phyloP scores from a whole-genome alignment of 2,113 vertebrate genomes.

The Misgurnus anguillicaudatus region DNA sequence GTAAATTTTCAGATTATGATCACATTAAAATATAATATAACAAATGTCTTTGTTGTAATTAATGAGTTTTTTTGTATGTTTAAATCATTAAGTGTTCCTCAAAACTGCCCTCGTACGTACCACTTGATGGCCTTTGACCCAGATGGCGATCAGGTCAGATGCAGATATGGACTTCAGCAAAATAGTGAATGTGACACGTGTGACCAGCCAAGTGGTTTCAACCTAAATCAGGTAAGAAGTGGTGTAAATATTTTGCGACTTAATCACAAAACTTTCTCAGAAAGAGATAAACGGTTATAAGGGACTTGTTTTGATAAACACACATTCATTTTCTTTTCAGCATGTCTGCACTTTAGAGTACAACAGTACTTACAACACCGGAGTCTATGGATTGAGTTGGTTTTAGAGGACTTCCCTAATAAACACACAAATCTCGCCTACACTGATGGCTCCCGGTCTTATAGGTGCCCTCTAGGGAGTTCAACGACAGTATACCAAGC shows the following conservation, averaged over 20 bases:
- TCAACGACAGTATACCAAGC: constrained; percentile 37
- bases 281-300: background rate
- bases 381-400: constrained; percentile 39
- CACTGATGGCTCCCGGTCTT: constrained; percentile 48
- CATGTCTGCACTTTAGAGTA: constrained; percentile 57
- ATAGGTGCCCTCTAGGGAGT: constrained; percentile 21
- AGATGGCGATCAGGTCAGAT: constrained; percentile 69
- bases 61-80: background rate
- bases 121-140: constrained; percentile 65
- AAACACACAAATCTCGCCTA: constrained; percentile 53
- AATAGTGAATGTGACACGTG: constrained; percentile 50
- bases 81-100: constrained; percentile 58
- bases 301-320: background rate
- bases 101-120: constrained; percentile 69
- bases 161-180: constrained; percentile 57
- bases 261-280: background rate
- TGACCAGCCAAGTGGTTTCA: constrained; percentile 52
- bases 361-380: fast-evolving
- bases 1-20: too few relatives aligned
- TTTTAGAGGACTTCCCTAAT: constrained; percentile 63
- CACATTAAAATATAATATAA: too few relatives aligned
- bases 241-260: too few relatives aligned
- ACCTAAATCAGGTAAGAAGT: constrained; percentile 63
- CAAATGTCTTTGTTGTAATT: too few relatives aligned
- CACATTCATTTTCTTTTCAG: constrained; percentile 40